A percentile compares a stretch with the other conserved stretches of the same genome.
Evolutionary conservation across 2,113 vertebrate species (phyloP).

Genomic region (Planiliza haematocheilus): DNA sequence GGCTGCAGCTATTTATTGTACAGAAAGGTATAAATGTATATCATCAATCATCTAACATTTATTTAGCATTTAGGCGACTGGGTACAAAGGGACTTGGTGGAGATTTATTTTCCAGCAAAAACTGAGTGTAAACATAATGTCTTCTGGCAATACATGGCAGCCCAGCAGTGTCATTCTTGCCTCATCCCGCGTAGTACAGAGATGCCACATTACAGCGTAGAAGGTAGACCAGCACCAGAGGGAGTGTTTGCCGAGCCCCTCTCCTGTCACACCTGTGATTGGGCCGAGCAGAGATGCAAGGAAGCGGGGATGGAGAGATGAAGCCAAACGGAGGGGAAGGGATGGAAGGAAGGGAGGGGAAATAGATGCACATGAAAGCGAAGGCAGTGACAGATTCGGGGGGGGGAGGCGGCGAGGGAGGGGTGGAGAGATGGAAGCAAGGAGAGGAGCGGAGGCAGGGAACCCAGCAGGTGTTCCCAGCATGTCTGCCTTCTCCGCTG

Average conservation of each 20-base stretch:
- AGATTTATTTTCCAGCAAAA: conserved; percentile 47
- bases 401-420: conserved; percentile 47
- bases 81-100: background rate
- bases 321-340: conserved; percentile 28
- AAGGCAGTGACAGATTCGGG: conserved; percentile 71
- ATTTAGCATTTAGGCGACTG: conserved; percentile 11
- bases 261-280: conserved; percentile 53
- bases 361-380: conserved; percentile 74
- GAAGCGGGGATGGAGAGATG: conserved; percentile 41
- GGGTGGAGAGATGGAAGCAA: conserved; percentile 58
- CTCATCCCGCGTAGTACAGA: conserved; percentile 37
- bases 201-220: conserved; percentile 46
- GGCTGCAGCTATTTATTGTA: background rate
- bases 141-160: conserved; percentile 36
- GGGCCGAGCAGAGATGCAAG: conserved; percentile 53
- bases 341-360: conserved; percentile 36
- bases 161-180: conserved; percentile 31
- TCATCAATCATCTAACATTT: background rate
- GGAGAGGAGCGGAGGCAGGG: conserved; percentile 63
- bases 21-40: background rate
- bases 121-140: conserved; percentile 36
- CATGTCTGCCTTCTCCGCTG: conserved; percentile 57
- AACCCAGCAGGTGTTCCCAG: conserved; percentile 74
- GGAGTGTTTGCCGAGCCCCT: conserved; percentile 51
- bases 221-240: conserved; percentile 59